Percentiles rank a stretch among this genome's conserved stretches.
phyloP scores from a whole-genome alignment of 2,113 vertebrate species.

The Lanius collurio region DNA sequence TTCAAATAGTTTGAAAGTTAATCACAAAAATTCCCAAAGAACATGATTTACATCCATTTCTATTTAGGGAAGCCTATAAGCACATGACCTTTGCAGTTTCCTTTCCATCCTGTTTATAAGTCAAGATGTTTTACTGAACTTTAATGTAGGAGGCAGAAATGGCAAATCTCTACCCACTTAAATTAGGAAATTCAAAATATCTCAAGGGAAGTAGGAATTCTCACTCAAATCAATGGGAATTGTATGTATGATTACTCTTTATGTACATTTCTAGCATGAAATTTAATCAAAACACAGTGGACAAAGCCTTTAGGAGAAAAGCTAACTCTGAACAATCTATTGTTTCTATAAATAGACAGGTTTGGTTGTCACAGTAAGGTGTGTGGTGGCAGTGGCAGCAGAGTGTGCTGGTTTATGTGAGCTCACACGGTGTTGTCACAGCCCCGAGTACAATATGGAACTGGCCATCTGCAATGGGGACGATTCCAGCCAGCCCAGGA shows the following conservation, averaged over 20 bases:
- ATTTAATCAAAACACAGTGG: not conserved
- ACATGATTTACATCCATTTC: not conserved
- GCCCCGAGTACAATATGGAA: not conserved
- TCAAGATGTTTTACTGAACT: not conserved
- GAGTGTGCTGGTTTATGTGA: not conserved
- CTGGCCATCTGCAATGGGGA: not conserved
- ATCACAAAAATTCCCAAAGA: not conserved
- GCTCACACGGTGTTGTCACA: accelerated
- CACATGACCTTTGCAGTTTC: not conserved
- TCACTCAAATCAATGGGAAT: not conserved
- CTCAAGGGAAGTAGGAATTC: not conserved
- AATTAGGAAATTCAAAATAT: not conserved
- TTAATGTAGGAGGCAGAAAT: not conserved
- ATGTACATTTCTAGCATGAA: not conserved
- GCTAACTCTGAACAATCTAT: not conserved
- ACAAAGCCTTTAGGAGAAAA: not conserved
- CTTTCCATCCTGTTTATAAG: not conserved
- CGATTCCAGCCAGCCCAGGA: not conserved
- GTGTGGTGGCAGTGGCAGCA: not conserved
- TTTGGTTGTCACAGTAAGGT: not conserved
- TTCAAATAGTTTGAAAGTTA: not conserved
- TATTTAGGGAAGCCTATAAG: not conserved
- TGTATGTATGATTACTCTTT: not conserved
- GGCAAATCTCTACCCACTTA: not conserved
- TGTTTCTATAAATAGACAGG: not conserved